phyloP scores from a whole-genome alignment of 2,888 invertebrate species.

The Cylindroiulus punctatus region DNA sequence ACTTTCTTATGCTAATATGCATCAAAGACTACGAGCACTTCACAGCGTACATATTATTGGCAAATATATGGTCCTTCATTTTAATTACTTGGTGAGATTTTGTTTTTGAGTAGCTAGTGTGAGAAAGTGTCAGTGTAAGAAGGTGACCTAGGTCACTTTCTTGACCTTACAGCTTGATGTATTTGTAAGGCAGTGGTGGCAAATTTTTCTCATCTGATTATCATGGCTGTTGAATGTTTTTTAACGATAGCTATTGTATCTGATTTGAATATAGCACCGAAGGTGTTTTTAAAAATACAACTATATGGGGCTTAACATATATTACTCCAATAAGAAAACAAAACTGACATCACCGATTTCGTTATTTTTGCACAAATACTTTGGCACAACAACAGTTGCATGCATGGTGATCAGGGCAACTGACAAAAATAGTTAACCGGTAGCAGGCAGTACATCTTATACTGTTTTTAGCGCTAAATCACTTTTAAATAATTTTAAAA shows the following conservation, averaged over 20 bases:
- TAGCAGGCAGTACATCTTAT: not conserved
- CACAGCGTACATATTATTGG: not conserved
- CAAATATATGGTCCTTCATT: not conserved
- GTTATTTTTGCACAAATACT: conserved; percentile 7
- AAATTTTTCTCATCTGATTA: not conserved
- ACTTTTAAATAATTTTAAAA: not conserved
- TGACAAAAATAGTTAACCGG: conserved; percentile 24
- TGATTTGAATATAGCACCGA: not conserved
- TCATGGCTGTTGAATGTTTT: not conserved
- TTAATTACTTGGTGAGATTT: not conserved
- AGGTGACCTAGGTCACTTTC: no score
- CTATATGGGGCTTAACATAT: not conserved
- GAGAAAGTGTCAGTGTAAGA: no score
- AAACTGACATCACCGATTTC: conserved; percentile 32
- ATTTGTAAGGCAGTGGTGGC: not conserved
- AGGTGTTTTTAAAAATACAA: not conserved
- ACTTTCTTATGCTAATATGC: not conserved
- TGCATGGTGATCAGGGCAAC: not conserved
- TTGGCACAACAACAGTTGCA: conserved; percentile 32
- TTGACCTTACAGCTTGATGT: not conserved
- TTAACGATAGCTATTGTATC: no score
- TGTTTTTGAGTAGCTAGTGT: no score
- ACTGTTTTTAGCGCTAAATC: not conserved
- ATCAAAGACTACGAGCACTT: not conserved
- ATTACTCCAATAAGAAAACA: conserved; percentile 13